Evolutionary conservation across 2,113 vertebrate species (phyloP).

Genomic region (Garra rufa): DNA sequence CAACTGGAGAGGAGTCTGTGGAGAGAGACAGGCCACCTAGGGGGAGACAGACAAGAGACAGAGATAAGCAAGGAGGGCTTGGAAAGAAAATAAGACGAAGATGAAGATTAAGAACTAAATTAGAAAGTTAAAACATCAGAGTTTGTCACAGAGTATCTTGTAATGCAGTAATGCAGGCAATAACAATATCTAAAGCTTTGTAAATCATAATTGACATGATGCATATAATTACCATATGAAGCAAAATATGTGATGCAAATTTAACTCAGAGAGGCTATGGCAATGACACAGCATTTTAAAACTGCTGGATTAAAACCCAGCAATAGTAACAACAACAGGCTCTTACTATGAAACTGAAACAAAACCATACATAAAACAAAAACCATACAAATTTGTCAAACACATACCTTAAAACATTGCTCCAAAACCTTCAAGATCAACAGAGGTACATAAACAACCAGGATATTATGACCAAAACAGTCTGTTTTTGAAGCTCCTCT

Average conservation of each 20-base stretch:
- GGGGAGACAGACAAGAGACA: not conserved
- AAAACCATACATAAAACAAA: constrained; percentile 36
- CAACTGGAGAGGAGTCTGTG: constrained; percentile 73
- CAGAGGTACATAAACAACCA: not conserved
- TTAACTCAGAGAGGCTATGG: not conserved
- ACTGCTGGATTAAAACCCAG: not conserved
- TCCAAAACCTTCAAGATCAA: not conserved
- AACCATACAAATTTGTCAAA: constrained; percentile 41
- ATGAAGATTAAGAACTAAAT: not conserved
- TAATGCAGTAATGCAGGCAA: not conserved
- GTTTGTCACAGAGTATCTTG: not conserved
- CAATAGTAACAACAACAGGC: not conserved
- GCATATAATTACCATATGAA: not conserved
- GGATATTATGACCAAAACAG: not conserved
- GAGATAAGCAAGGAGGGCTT: not conserved
- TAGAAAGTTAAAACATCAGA: not conserved
- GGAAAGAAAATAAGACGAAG: constrained; percentile 5
- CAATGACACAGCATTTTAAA: constrained; percentile 46
- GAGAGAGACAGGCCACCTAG: constrained; percentile 77
- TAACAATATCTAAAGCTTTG: not conserved
- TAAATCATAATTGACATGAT: not conserved
- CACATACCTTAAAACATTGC: constrained; percentile 56
- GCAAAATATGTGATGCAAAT: not conserved
- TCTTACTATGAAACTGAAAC: constrained; percentile 24
- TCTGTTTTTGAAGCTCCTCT: not conserved